Evolutionary conservation across 2,113 vertebrate genomes (phyloP).

Genomic region (Microtus montanus): DNA sequence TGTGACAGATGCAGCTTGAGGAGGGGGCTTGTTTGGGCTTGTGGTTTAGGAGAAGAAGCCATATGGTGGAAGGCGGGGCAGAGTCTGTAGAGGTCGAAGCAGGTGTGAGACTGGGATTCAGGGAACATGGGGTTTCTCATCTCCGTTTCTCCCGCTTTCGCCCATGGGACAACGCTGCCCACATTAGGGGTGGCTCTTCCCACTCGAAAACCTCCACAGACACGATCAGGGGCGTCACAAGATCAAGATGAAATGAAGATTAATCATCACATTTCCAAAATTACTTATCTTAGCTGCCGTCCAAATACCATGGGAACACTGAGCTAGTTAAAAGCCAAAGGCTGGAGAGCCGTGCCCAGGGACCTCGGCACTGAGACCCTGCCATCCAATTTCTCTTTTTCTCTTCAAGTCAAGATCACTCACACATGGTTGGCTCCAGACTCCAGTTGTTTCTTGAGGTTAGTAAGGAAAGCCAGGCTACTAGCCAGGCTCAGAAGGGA

Average conservation of each 20-base stretch:
- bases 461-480: neutral
- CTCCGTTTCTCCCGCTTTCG: neutral
- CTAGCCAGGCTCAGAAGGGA: neutral
- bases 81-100: too few species aligned
- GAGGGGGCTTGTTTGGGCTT: neutral
- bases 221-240: neutral
- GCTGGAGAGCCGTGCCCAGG: neutral
- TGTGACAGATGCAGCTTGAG: neutral
- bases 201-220: neutral
- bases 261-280: neutral
- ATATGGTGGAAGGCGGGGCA: neutral
- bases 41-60: neutral
- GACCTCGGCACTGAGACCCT: constrained; percentile 14
- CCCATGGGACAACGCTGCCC: too few species aligned
- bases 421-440: accelerated
- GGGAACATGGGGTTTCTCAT: accelerated
- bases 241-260: neutral
- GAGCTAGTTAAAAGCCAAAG: constrained; percentile 52
- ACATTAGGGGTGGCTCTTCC: too few species aligned
- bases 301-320: neutral
- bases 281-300: constrained; percentile 30
- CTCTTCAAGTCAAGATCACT: constrained; percentile 43
- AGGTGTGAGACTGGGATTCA: accelerated
- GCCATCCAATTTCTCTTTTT: constrained; percentile 32
- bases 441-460: neutral